A percentile compares a stretch with the other conserved stretches of the same genome.
These are phyloP conservation scores for Leptinotarsa undecemlineata DNA, from an alignment of 1,140 invertebrate species.

Conservation along the genomic window DNA sequence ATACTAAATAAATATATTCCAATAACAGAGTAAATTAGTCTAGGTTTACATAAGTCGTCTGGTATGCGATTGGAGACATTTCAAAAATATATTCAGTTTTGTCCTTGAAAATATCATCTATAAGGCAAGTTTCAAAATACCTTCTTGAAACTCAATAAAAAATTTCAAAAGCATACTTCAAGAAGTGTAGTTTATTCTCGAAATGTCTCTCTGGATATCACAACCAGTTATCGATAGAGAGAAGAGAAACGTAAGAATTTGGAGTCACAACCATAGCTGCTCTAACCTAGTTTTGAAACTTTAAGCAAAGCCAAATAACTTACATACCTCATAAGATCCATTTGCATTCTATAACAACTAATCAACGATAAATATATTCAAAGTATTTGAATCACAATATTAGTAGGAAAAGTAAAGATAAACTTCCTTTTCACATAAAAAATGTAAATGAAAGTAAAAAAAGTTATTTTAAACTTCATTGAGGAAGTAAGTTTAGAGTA, in stretches of 20 bases:
- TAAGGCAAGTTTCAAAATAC: no score
- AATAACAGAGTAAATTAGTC: not conserved
- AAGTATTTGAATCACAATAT: conserved; percentile 7
- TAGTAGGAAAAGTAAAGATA: not conserved
- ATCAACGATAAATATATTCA: conserved; percentile 30
- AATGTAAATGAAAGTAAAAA: no score
- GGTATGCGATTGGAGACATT: not conserved
- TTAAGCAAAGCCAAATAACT: conserved; percentile 35
- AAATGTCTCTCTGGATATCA: not conserved
- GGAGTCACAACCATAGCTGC: conserved; percentile 26
- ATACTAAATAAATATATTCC: conserved; percentile 22
- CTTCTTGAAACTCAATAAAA: no score
- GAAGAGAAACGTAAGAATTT: conserved; percentile 25
- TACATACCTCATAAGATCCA: conserved; percentile 34
- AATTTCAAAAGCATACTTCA: no score
- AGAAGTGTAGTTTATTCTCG: not conserved
- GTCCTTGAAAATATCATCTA: no score
- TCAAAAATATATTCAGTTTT: no score
- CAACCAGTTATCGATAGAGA: not conserved
- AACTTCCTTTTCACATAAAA: not conserved
- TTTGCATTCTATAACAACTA: conserved; percentile 33
- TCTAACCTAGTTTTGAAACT: conserved; percentile 29
- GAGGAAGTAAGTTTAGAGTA: no score
- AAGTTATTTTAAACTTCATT: no score
- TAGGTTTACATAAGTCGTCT: not conserved